Conservation (phyloP, 2,797 vertebrate genomes). For the Amazonetta brasiliensis region DNA sequence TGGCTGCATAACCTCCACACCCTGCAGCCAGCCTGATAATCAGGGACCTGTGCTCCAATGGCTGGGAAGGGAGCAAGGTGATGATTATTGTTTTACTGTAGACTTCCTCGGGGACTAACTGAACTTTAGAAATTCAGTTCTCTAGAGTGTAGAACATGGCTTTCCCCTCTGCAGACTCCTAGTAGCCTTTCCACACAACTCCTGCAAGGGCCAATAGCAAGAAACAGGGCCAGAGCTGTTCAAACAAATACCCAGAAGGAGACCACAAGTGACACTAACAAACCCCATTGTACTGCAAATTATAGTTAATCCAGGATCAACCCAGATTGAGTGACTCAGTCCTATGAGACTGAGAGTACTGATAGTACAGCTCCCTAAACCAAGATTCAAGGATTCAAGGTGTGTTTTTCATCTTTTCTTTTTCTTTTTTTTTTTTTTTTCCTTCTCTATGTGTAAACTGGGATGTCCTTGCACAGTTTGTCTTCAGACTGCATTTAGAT, state of each 20-base stretch:
- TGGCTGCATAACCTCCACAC: slow-evolving; percentile 4
- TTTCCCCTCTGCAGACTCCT: background rate
- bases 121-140: slow-evolving; percentile 27
- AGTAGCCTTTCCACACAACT: background rate
- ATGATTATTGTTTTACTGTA: slow-evolving; percentile 62
- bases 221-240: background rate
- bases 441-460: background rate
- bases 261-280: background rate
- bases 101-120: slow-evolving; percentile 5
- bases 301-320: background rate
- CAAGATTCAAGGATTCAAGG: background rate
- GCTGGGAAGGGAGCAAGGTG: background rate
- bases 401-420: background rate
- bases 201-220: background rate
- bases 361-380: background rate
- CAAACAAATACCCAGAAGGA: background rate
- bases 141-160: background rate
- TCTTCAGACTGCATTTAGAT: background rate
- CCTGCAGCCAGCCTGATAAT: background rate
- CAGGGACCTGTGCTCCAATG: background rate
- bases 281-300: background rate
- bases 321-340: background rate
- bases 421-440: background rate
- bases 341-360: background rate
- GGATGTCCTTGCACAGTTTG: background rate